phyloP scores from a whole-genome alignment of 2,888 invertebrate genomes.

The Euspilapteryx auroguttella region DNA sequence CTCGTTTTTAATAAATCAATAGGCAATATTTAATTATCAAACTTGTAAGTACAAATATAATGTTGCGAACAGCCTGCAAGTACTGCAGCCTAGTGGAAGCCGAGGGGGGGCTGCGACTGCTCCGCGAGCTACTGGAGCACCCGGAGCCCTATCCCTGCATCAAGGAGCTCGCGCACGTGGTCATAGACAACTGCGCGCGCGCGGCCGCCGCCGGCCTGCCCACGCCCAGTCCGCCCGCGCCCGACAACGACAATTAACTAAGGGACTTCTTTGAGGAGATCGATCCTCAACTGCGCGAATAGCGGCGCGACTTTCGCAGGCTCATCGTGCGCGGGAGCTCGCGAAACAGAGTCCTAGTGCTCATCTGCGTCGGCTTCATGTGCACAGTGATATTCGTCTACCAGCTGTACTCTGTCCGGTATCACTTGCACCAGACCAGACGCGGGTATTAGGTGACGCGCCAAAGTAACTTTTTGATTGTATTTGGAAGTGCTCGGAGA shows the following conservation, averaged over 20 bases:
- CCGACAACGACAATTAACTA: slow-evolving; percentile 30
- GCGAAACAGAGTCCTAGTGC: too few relatives aligned
- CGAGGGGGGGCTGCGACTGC: slow-evolving; percentile 80
- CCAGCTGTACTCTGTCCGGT: too few relatives aligned
- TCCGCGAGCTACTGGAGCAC: slow-evolving; percentile 67
- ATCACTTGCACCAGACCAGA: too few relatives aligned
- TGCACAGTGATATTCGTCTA: too few relatives aligned
- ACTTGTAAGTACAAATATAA: too few relatives aligned
- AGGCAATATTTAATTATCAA: too few relatives aligned
- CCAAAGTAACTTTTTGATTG: too few relatives aligned
- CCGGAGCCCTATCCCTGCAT: slow-evolving; percentile 66
- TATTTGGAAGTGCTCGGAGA: too few relatives aligned
- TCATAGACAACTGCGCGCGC: slow-evolving; percentile 66
- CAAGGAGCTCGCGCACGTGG: slow-evolving; percentile 68
- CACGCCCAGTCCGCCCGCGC: slow-evolving; percentile 9
- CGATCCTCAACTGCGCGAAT: slow-evolving; percentile 21
- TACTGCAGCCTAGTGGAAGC: slow-evolving; percentile 87
- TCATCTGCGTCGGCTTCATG: too few relatives aligned
- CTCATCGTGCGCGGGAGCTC: neutral
- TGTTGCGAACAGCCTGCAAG: slow-evolving; percentile 90
- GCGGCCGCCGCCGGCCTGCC: slow-evolving; percentile 11
- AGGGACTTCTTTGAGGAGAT: slow-evolving; percentile 30
- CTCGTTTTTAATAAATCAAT: too few relatives aligned
- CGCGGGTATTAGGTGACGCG: too few relatives aligned
- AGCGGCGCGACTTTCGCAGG: slow-evolving; percentile 8